Conservation (phyloP, 2,797 vertebrate genomes). For the Enteromius treurensis region DNA sequence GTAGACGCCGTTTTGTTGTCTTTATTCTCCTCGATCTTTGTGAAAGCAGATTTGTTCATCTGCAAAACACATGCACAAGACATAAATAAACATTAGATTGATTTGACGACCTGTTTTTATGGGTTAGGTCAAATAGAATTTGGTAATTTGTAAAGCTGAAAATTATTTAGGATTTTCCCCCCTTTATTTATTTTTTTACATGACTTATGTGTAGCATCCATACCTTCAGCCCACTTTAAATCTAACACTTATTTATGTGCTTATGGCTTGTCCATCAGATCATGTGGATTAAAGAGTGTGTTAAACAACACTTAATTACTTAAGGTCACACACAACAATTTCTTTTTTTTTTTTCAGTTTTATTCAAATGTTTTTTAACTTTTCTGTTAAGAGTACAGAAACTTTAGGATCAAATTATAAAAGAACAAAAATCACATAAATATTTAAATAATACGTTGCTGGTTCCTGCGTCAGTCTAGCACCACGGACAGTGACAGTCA, state of each 20-base stretch:
- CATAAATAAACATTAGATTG: background rate
- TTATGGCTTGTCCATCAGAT: slow-evolving; percentile 7
- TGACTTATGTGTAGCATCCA: background rate
- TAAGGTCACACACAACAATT: background rate
- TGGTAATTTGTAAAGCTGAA: background rate
- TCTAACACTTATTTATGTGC: background rate
- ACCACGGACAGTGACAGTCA: slow-evolving; percentile 27
- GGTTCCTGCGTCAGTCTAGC: slow-evolving; percentile 40
- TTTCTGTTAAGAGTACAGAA: background rate
- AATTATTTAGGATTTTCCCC: background rate
- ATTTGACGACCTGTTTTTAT: background rate
- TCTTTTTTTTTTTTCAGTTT: background rate
- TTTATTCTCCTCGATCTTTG: slow-evolving; percentile 91
- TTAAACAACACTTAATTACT: slow-evolving; percentile 26
- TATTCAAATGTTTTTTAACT: background rate
- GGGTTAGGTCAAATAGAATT: background rate
- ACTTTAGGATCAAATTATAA: background rate
- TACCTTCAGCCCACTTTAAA: background rate
- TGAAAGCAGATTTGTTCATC: slow-evolving; percentile 86
- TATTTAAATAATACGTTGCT: background rate
- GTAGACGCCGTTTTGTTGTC: slow-evolving; percentile 85
- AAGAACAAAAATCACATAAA: background rate
- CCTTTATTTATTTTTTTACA: background rate
- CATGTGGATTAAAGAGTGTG: slow-evolving; percentile 32
- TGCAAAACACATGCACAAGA: slow-evolving; percentile 62